phyloP scores from a whole-genome alignment of 2,888 invertebrate genomes.

The Pogonocherus hispidulus region DNA sequence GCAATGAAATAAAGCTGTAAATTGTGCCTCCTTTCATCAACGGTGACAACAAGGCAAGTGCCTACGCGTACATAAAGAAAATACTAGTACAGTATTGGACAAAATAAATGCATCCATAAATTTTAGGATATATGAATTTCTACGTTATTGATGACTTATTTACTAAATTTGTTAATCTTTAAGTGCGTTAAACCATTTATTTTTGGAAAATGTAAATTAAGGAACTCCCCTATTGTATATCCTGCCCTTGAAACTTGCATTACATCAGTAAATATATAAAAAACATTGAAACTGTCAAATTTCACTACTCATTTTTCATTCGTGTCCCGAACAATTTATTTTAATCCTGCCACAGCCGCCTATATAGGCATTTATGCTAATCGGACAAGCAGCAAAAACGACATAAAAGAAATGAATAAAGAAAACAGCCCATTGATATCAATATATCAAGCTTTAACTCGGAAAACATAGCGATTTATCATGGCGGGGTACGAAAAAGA shows the following conservation, averaged over 20 bases:
- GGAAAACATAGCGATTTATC: neutral
- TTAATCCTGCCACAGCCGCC: neutral
- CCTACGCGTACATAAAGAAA: too few relatives aligned
- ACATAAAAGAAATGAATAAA: neutral
- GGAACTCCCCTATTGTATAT: too few relatives aligned
- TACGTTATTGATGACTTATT: too few relatives aligned
- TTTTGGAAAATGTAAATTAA: too few relatives aligned
- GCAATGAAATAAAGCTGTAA: constrained; percentile 7
- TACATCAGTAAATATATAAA: neutral
- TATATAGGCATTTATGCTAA: too few relatives aligned
- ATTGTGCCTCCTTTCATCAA: neutral
- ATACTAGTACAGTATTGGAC: too few relatives aligned
- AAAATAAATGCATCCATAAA: too few relatives aligned
- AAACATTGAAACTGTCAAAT: neutral
- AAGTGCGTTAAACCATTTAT: too few relatives aligned
- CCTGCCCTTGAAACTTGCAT: too few relatives aligned
- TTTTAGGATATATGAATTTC: too few relatives aligned
- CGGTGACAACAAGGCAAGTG: neutral
- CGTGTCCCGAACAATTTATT: neutral
- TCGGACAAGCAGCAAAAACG: neutral
- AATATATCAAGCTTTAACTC: neutral
- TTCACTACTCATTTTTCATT: neutral
- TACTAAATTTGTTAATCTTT: too few relatives aligned
- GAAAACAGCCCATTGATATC: neutral
- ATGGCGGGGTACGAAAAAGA: neutral